Percentiles rank a stretch among this genome's conserved stretches.
Conservation (phyloP, 1,140 invertebrate genomes). For the Cydia strobilella region DNA sequence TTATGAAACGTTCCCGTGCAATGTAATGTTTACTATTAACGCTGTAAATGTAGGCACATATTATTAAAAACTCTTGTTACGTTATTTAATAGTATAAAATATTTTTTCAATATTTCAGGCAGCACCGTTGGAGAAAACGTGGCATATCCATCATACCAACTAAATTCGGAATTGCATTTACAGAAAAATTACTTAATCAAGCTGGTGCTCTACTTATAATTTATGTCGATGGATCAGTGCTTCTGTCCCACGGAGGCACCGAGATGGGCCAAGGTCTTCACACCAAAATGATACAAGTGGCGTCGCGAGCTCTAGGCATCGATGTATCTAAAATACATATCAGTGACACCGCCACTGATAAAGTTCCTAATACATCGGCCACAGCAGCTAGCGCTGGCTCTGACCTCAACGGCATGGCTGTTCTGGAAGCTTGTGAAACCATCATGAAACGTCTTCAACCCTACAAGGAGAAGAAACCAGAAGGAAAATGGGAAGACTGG, state of each 20-base stretch:
- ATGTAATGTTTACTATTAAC: neutral
- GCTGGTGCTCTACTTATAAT: constrained; percentile 93
- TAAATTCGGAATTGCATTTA: constrained; percentile 95
- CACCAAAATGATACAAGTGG: constrained; percentile 97
- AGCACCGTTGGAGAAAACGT: constrained; percentile 93
- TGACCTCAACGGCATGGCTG: constrained; percentile 97
- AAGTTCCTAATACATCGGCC: constrained; percentile 96
- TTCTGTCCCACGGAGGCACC: constrained; percentile 94
- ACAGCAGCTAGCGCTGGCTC: constrained; percentile 95
- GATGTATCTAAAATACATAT: constrained; percentile 91
- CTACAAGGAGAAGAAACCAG: constrained; percentile 88
- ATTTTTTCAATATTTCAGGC: constrained; percentile 65
- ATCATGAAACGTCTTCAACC: constrained; percentile 89
- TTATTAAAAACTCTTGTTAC: neutral
- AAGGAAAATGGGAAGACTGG: constrained; percentile 93
- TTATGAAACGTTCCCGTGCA: neutral
- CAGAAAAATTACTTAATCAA: constrained; percentile 91
- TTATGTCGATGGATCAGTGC: constrained; percentile 95
- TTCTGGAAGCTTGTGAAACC: constrained; percentile 91
- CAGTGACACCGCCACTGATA: constrained; percentile 93
- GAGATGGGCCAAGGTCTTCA: constrained; percentile 98
- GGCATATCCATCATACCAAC: constrained; percentile 93
- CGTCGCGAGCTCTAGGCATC: constrained; percentile 87
- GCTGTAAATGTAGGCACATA: neutral
- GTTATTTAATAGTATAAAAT: neutral